These are phyloP conservation scores for Eufriesea mexicana DNA, from an alignment of 1,140 invertebrate genomes.

Conservation along the genomic window DNA sequence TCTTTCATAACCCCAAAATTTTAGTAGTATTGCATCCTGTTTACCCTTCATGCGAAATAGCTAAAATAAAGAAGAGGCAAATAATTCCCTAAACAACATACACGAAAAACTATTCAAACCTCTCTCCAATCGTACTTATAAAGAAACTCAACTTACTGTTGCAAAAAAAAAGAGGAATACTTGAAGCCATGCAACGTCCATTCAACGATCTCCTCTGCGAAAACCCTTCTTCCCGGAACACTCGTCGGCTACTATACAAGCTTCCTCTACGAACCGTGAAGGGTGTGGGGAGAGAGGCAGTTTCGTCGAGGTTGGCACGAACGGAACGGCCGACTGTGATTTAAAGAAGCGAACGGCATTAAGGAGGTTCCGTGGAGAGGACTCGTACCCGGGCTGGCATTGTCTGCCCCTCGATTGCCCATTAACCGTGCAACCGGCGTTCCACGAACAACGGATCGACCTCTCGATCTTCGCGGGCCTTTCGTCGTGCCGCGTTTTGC, in stretches of 20 bases:
- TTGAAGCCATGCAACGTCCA: not conserved
- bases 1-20: too few relatives aligned
- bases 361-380: constrained; percentile 29
- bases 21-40: too few relatives aligned
- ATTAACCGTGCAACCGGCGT: constrained; percentile 55
- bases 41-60: too few relatives aligned
- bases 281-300: not conserved
- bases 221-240: constrained; percentile 16
- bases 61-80: too few relatives aligned
- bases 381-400: constrained; percentile 27
- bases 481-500: constrained; percentile 22
- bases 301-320: constrained; percentile 33
- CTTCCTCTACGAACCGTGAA: not conserved
- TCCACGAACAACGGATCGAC: constrained; percentile 51
- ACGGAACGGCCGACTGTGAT: constrained; percentile 30
- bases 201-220: constrained; percentile 3
- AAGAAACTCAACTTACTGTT: not conserved
- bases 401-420: constrained; percentile 52
- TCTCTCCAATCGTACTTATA: not conserved
- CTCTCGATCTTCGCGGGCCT: constrained; percentile 39
- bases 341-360: constrained; percentile 48
- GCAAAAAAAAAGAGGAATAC: not conserved
- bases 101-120: not conserved
- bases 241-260: constrained; percentile 9
- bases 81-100: not conserved